Evolutionary conservation across 2,888 invertebrate genomes (phyloP).

Genomic region (Macropis europaea): DNA sequence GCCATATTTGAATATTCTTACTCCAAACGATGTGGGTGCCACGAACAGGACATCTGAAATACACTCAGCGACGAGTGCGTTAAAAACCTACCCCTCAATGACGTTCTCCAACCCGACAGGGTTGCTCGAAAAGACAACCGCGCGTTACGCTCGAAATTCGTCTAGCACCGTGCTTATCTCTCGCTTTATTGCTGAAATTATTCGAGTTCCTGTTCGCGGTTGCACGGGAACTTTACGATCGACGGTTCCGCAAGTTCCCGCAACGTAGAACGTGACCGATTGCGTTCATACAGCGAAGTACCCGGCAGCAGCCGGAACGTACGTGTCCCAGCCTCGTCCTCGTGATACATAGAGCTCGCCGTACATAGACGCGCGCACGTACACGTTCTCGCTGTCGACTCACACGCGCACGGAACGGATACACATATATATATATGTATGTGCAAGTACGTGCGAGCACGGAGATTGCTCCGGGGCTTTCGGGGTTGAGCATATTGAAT

Average conservation of each 20-base stretch:
- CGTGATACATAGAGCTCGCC: constrained; percentile 34
- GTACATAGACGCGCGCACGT: constrained; percentile 12
- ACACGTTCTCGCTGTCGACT: constrained; percentile 12
- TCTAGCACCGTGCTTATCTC: neutral
- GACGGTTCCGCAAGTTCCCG: constrained; percentile 27
- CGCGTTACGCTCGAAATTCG: neutral
- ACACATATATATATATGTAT: constrained; percentile 24
- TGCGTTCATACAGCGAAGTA: constrained; percentile 22
- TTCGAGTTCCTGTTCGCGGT: neutral
- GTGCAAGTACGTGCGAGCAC: constrained; percentile 61
- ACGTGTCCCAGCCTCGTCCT: constrained; percentile 51
- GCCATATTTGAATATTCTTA: too few species aligned
- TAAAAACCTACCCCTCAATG: too few species aligned
- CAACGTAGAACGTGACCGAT: constrained; percentile 47
- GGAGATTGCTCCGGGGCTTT: constrained; percentile 78
- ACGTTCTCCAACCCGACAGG: too few species aligned
- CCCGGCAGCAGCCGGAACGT: constrained; percentile 28
- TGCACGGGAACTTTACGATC: constrained; percentile 12
- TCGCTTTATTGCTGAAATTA: constrained; percentile 2
- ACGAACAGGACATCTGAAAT: too few species aligned
- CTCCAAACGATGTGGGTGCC: too few species aligned
- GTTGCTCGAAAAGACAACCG: too few species aligned
- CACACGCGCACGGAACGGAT: neutral
- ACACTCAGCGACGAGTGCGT: too few species aligned
- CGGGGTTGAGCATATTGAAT: constrained; percentile 79